Percentiles rank a stretch among this genome's conserved stretches.
Evolutionary conservation across 2,888 invertebrate species (phyloP).

Genomic region (Zootermopsis nevadensis): DNA sequence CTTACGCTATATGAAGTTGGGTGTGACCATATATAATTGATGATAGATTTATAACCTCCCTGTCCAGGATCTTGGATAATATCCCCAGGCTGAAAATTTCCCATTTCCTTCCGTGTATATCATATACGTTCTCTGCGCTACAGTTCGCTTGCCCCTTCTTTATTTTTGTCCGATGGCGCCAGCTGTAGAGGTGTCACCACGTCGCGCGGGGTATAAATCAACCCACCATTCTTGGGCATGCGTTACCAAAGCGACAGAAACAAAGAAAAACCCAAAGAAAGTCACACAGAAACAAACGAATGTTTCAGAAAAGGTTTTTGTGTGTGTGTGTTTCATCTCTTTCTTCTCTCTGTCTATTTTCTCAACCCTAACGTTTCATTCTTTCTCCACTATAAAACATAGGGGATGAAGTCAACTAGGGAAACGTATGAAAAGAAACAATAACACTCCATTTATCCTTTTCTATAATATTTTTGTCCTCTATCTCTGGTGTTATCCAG

Average conservation of each 20-base stretch:
- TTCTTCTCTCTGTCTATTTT: not conserved
- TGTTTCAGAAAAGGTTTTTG: constrained; percentile 3
- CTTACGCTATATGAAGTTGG: not conserved
- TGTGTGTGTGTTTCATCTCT: not conserved
- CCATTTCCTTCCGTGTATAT: not conserved
- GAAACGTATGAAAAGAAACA: constrained; percentile 12
- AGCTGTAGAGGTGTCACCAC: constrained; percentile 9
- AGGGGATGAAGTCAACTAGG: constrained; percentile 23
- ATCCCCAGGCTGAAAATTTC: constrained; percentile 4
- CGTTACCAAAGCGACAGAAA: not conserved
- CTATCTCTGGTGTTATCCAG: not conserved
- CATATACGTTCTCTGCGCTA: not conserved
- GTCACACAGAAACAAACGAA: constrained; percentile 18
- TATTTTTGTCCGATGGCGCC: constrained; percentile 8
- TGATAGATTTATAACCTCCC: constrained; percentile 8
- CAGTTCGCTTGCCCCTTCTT: not conserved
- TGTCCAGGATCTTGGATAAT: not conserved
- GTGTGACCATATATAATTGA: not conserved
- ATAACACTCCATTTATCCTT: constrained; percentile 1
- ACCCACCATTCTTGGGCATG: constrained; percentile 1
- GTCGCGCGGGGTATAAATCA: not conserved
- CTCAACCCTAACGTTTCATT: not conserved
- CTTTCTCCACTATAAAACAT: constrained; percentile 2
- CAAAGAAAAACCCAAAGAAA: constrained; percentile 8
- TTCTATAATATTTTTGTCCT: not conserved